Percentiles rank a stretch among this genome's conserved stretches.
Evolutionary conservation across 2,113 vertebrate species (phyloP).

Genomic region (Pachycephala philippinensis): DNA sequence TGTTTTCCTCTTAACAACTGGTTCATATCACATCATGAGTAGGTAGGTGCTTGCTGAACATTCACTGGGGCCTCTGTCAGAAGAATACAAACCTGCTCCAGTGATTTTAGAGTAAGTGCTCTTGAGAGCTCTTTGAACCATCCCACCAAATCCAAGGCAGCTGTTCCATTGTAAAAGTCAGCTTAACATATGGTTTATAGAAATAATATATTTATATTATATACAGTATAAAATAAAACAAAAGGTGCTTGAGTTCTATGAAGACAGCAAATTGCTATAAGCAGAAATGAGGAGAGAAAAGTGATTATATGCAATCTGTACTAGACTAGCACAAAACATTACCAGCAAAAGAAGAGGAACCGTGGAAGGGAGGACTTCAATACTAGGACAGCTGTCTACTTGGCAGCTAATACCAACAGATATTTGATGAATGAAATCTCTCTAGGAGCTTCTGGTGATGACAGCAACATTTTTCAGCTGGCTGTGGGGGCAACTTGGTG

Average conservation of each 20-base stretch:
- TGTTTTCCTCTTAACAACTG: neutral
- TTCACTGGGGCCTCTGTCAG: neutral
- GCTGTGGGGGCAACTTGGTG: neutral
- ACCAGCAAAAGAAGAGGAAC: neutral
- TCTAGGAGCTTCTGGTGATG: neutral
- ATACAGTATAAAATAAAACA: neutral
- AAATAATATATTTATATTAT: neutral
- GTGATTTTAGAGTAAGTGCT: neutral
- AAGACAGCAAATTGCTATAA: neutral
- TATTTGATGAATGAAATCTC: neutral
- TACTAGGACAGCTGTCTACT: neutral
- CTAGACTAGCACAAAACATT: neutral
- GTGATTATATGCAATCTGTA: neutral
- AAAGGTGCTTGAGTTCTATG: constrained; percentile 1
- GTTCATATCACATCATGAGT: neutral
- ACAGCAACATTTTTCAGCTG: neutral
- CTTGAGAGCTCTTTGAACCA: neutral
- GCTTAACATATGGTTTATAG: neutral
- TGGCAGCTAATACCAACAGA: neutral
- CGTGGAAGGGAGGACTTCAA: neutral
- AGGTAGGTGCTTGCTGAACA: neutral
- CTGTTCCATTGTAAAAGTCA: neutral
- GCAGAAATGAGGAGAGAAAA: neutral
- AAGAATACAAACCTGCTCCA: neutral
- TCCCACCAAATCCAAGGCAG: neutral